Percentiles rank a stretch among this genome's conserved stretches.
Evolutionary conservation across 2,888 invertebrate species (phyloP).

Genomic region (Agrotis ipsilon): DNA sequence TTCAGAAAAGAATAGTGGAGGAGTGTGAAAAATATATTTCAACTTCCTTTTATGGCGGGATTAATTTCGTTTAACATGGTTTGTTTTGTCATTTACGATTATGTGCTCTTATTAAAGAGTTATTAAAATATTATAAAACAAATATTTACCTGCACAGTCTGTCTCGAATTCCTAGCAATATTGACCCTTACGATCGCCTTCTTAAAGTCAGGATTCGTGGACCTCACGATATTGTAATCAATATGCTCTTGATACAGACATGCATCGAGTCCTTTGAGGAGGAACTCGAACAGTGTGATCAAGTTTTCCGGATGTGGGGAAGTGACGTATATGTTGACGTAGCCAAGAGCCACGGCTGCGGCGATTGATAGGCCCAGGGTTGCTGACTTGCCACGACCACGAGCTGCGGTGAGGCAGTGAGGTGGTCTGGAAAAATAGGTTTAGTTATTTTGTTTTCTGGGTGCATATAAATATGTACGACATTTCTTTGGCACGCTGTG

Average conservation of each 20-base stretch:
- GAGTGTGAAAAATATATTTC: too few species aligned
- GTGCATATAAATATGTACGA: too few species aligned
- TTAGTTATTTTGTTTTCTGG: too few species aligned
- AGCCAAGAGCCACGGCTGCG: constrained; percentile 95
- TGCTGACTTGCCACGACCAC: constrained; percentile 99
- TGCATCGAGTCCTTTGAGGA: constrained; percentile 97
- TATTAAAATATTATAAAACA: neutral
- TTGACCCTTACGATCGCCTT: constrained; percentile 98
- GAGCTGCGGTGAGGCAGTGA: constrained; percentile 98
- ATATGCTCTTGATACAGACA: constrained; percentile 98
- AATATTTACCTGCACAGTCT: constrained; percentile 95
- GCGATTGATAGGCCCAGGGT: constrained; percentile 98
- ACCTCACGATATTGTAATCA: constrained; percentile 98
- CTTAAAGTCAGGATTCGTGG: constrained; percentile 98
- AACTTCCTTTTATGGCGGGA: too few species aligned
- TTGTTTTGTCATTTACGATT: too few species aligned
- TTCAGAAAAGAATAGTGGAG: too few species aligned
- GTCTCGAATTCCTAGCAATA: constrained; percentile 96
- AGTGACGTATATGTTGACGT: constrained; percentile 98
- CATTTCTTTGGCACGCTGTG: too few species aligned
- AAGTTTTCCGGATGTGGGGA: constrained; percentile 99
- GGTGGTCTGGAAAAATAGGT: constrained; percentile 92
- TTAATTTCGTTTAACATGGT: too few species aligned
- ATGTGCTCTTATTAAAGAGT: too few species aligned
- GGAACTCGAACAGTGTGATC: constrained; percentile 98